Evolutionary conservation across 35 echinoderm and acorn worm genomes (phyloP), one percentile per base, ranked within the genome.

Genomic region (Patiria miniata): DNA sequence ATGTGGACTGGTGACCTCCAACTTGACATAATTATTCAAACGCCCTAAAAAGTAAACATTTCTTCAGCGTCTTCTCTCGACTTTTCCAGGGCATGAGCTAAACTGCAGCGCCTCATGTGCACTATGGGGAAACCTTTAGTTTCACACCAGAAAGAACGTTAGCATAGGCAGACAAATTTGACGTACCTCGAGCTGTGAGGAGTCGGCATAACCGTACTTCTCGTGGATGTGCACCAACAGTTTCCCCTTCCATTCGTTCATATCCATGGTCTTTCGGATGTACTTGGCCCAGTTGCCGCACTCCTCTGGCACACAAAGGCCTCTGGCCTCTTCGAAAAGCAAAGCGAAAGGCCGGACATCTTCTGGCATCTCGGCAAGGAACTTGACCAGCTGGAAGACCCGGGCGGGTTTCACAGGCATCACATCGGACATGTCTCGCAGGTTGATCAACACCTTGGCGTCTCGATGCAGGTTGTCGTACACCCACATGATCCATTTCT

Each of bases 211-310:
- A n/a, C 87, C 87, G 10, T 23, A 89, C 79, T 90, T 37, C 59
- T 90, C 82, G 50, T 90, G 82, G 5, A 79, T 36, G 40, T 89
- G 87, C 26, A 86, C 32, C 53, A 92, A 37, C 50, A 92, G 38
- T 22, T 92, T 86, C 57, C 90, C 90, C 6, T 79, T 60, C 77
- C 85, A 92, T 0, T 73, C 37, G 57, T 87, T 38, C n/a, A 58
- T n/a, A 37, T 79, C 39, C 90, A 92, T 92, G 36, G 37, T 65
- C 50, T 87, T 87, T 0, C 85, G 84, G 51, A 92, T 80, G 47
- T 39, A 87, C 52, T 39, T 78, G 7, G 77, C 51, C 61, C 77
- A 87, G 18, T 8, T 42, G 39, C 73, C 90, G 18, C 61, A 61
- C 78, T 87, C 84, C 54, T 92, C 90, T 5, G 85, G 90, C 7